Evolutionary conservation across 2,888 invertebrate genomes (phyloP), one percentile per base, ranked within the genome.

Genomic region (Adineta ricciae): DNA sequence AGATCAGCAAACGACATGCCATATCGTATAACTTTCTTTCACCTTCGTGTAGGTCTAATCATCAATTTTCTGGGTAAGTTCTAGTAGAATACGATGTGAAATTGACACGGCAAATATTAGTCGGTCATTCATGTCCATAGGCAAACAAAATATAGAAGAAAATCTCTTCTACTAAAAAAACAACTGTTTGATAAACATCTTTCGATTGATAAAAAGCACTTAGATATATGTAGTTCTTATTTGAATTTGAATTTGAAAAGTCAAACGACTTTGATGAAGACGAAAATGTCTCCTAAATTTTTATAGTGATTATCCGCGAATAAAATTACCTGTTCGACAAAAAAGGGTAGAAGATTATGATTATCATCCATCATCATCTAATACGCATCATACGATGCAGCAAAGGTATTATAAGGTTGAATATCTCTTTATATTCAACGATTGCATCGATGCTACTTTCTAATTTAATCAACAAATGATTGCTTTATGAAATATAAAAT

Each of bases 41-140:
- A 32, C 14, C 32, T 27, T 64, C 32, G 11, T 16, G 2, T 78
- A 78, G 78, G 41, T 78, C 78, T 11, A 41, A 78, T 41, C 41
- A 41, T 41, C 38, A 41, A 78, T 78, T 78, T 78, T 78, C 38
- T 41, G 78, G 78, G 78, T 78, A 78, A 24, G 78, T 38, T 36
- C 7, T 19, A 32, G 32, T 16, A 19, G 21, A 1, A 32, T 32
- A 32, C 64, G 32, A 64, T 36, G 64, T 36, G 19, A 16, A n/a
- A 27, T 2, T 56, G 32, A 36, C 32, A 64, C 64, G 32, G 64
- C 3, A 64, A 64, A 64, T 32, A 64, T 16, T 64, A 36, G 64
- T 32, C 19, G 27, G 64, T 19, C 19, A 64, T 64, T 64, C 19
- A 19, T 19, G 27, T 64, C 32, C 5, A 27, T 64, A 32, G 64